Evolutionary conservation across 1,140 invertebrate genomes (phyloP).

Genomic region (Drosophila grimshawi): DNA sequence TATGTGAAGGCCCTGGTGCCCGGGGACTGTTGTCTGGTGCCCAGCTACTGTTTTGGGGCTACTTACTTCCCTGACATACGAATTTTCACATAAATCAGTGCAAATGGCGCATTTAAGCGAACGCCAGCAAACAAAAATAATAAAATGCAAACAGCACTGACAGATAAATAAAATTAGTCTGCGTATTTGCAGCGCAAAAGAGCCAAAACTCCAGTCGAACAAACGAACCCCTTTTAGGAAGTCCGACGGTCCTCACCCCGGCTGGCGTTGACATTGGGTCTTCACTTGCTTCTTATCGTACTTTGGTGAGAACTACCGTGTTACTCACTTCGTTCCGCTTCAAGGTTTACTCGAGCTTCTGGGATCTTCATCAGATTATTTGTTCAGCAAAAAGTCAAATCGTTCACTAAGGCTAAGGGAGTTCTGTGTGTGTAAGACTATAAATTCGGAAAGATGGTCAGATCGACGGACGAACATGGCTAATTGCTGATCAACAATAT

Average conservation of each 20-base stretch:
- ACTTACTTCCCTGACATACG: slow-evolving; percentile 50
- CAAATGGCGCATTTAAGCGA: slow-evolving; percentile 72
- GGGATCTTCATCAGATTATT: neutral
- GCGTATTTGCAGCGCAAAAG: slow-evolving; percentile 58
- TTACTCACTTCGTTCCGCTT: neutral
- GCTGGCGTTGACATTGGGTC: neutral
- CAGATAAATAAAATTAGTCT: slow-evolving; percentile 73
- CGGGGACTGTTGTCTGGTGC: too few species aligned
- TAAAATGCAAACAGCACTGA: slow-evolving; percentile 42
- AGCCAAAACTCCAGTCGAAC: neutral
- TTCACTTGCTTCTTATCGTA: neutral
- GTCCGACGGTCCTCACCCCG: too few species aligned
- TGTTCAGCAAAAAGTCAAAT: too few species aligned
- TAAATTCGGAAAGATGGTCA: too few species aligned
- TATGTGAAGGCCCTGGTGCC: too few species aligned
- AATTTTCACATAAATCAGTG: slow-evolving; percentile 74
- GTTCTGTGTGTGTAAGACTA: too few species aligned
- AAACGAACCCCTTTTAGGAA: neutral
- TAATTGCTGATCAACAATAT: too few species aligned
- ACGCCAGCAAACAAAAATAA: slow-evolving; percentile 38
- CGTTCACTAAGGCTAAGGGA: too few species aligned
- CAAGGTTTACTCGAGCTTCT: neutral
- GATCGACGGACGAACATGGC: too few species aligned
- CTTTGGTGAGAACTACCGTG: neutral
- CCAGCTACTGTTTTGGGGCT: slow-evolving; percentile 25